Base-by-base conservation (phyloP, 2,113 vertebrate species). In the Plotosus lineatus region DNA sequence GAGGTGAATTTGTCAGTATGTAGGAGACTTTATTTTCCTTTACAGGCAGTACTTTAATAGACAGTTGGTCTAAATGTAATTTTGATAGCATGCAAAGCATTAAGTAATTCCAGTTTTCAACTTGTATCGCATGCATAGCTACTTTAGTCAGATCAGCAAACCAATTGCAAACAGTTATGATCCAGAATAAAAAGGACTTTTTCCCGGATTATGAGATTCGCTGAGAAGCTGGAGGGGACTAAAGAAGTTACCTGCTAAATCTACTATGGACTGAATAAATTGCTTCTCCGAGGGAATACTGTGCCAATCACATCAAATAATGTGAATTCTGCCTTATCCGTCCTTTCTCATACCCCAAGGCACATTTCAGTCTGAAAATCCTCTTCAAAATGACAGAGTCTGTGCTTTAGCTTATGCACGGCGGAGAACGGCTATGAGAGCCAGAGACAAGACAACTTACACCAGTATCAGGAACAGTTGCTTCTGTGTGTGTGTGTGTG, bases 391-490 rank as follows among this genome's bases (percentile, higher is more conserved):
- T 83, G 73, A 60, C 66, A 72, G 48, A 71, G 71, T 74, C 63
- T 84, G 72, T 68, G 65, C 46, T 78, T 80, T 58, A 68, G 66
- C 40, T 75, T 76, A 77, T 50, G 74, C 36, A 72, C 78, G 51
- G 68, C 12, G 4, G 60, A 77, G 42, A 60, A 33, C 31, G 46
- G 42, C 7, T 19, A 53, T 79, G 38, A 73, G 60, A 44, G 78
- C 55, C 61, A 71, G 80, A 80, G 82, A 79, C 80, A 8, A 26
- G 63, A 73, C 55, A 79, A 36, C 87, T 88, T 58, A 76, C 82
- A 80, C 87, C 85, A 72, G 78, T 61, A 74, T 76, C 84, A 84
- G 89, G 86, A 68, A 0, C 56, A 65, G 79, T 73, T 78, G 23
- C 17, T 58, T 55, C 56, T 31, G 73, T 66, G 60, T 73, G 26